Evolutionary conservation across 1,140 invertebrate genomes (phyloP).

Genomic region (Hyphantria cunea): DNA sequence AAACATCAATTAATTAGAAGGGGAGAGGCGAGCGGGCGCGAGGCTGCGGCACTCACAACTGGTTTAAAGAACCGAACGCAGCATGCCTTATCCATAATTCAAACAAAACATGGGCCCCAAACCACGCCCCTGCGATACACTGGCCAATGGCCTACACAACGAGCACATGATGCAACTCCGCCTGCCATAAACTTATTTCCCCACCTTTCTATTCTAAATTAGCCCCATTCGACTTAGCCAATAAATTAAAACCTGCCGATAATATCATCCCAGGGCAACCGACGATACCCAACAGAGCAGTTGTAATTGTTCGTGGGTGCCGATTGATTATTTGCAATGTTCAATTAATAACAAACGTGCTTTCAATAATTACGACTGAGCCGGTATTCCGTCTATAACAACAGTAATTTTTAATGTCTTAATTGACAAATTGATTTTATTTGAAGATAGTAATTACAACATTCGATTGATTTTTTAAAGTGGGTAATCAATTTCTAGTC

Average conservation of each 20-base stretch:
- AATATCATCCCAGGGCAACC: conserved; percentile 53
- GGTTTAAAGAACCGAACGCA: conserved; percentile 64
- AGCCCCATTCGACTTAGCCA: conserved; percentile 66
- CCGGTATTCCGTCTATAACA: conserved; percentile 37
- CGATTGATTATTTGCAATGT: conserved; percentile 65
- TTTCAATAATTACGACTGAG: conserved; percentile 54
- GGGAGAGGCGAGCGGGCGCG: conserved; percentile 70
- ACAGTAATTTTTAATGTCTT: conserved; percentile 49
- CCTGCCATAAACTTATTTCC: conserved; percentile 64
- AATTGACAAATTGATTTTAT: conserved; percentile 51
- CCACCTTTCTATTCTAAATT: conserved; percentile 67
- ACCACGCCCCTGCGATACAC: conserved; percentile 71
- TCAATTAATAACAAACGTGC: conserved; percentile 68
- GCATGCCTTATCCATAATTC: conserved; percentile 77
- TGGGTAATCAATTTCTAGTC: conserved; percentile 35
- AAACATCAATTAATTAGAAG: conserved; percentile 79
- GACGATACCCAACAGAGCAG: conserved; percentile 44
- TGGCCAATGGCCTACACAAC: conserved; percentile 67
- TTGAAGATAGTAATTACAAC: conserved; percentile 37
- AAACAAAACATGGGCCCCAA: conserved; percentile 77
- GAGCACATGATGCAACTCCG: conserved; percentile 59
- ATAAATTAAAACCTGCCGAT: conserved; percentile 68
- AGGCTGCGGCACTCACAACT: conserved; percentile 71
- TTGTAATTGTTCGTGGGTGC: conserved; percentile 59
- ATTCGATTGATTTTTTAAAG: conserved; percentile 36